phyloP scores from a whole-genome alignment of 2,113 vertebrate species.

The Alligator mississippiensis region DNA sequence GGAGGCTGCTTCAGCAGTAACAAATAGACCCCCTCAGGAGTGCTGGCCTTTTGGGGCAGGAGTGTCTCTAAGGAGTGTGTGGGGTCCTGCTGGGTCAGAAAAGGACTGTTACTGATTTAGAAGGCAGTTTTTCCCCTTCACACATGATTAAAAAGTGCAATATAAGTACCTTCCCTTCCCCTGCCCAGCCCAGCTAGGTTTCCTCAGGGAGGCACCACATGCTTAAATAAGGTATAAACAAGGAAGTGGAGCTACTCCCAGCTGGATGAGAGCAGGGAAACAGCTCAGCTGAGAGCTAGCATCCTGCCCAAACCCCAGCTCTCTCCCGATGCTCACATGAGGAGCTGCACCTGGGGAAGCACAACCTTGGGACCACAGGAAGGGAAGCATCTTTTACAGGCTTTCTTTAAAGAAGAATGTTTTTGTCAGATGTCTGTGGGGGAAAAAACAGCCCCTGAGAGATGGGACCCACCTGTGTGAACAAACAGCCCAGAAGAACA shows the following conservation, averaged over 20 bases:
- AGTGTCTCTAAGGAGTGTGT: not conserved
- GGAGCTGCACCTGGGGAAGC: not conserved
- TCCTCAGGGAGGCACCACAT: not conserved
- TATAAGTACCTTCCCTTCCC: not conserved
- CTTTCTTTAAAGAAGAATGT: not conserved
- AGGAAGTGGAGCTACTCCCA: not conserved
- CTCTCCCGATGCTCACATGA: not conserved
- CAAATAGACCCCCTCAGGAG: not conserved
- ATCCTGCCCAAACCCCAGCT: not conserved
- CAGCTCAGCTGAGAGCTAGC: not conserved
- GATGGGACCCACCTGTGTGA: too few relatives aligned
- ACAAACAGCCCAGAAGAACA: not conserved
- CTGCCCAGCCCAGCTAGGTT: not conserved
- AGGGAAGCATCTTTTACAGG: not conserved
- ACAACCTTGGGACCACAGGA: not conserved
- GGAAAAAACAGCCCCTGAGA: not conserved
- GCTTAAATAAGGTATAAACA: not conserved
- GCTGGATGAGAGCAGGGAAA: not conserved
- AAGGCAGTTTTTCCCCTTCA: not conserved
- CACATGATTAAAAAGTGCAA: not conserved
- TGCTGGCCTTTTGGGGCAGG: not conserved
- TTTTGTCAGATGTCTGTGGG: not conserved
- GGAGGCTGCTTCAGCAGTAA: too few relatives aligned
- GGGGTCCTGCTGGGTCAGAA: not conserved
- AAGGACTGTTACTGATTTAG: not conserved